phyloP scores from a whole-genome alignment of 2,113 vertebrate species.

The cat (Felis catus) region F.catus_Fca126_mat1.0 CM031417.1:71018001-71018500 shows the following conservation, averaged over 20 bases:
- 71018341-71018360: not conserved
- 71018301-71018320: not conserved
- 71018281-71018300: not conserved
- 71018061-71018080: conserved; percentile 32
- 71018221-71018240: not conserved
- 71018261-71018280: not conserved
- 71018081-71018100: not conserved
- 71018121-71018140: not conserved
- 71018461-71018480: not conserved
- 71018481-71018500: not conserved
- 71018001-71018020: not conserved
- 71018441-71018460: not conserved
- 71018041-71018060: not conserved
- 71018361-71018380: not conserved
- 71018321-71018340: not conserved
- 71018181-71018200: not conserved
- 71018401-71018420: not conserved
- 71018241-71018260: not conserved
- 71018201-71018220: not conserved
- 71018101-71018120: not conserved
- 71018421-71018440: not conserved
- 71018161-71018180: not conserved
- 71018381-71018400: not conserved
- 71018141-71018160: not conserved
- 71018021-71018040: not conserved